These are phyloP conservation scores for Chrysolina americana DNA, from an alignment of 2,888 invertebrate genomes.

Conservation along the genomic window DNA sequence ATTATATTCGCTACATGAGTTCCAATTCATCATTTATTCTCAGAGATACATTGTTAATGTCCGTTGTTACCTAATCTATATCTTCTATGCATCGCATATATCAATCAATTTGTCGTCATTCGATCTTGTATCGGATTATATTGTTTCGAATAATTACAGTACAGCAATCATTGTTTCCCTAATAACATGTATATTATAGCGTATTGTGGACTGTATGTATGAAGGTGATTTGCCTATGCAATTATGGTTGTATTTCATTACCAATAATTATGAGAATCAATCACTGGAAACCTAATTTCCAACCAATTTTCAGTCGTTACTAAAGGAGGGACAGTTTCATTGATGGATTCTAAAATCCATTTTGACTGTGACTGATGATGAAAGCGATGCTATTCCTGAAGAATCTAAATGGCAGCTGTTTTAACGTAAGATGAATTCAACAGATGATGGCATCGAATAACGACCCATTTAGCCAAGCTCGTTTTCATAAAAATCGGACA, in stretches of 20 bases:
- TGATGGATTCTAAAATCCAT: no score
- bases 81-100: not conserved
- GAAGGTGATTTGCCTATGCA: conserved; percentile 33
- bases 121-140: not conserved
- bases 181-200: conserved; percentile 36
- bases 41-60: no score
- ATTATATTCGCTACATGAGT: no score
- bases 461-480: no score
- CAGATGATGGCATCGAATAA: no score
- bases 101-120: not conserved
- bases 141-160: not conserved
- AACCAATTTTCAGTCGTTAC: not conserved
- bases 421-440: no score
- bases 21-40: no score
- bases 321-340: no score
- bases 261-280: conserved; percentile 23
- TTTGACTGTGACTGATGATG: no score
- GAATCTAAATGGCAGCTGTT: no score
- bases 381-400: no score
- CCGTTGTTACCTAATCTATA: not conserved
- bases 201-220: conserved; percentile 22
- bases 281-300: not conserved
- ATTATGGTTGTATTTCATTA: conserved; percentile 32
- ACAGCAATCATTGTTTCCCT: conserved; percentile 25
- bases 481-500: no score